Base-by-base conservation (phyloP, 64 coral and sea anemone species). In the Montipora sp. region DNA sequence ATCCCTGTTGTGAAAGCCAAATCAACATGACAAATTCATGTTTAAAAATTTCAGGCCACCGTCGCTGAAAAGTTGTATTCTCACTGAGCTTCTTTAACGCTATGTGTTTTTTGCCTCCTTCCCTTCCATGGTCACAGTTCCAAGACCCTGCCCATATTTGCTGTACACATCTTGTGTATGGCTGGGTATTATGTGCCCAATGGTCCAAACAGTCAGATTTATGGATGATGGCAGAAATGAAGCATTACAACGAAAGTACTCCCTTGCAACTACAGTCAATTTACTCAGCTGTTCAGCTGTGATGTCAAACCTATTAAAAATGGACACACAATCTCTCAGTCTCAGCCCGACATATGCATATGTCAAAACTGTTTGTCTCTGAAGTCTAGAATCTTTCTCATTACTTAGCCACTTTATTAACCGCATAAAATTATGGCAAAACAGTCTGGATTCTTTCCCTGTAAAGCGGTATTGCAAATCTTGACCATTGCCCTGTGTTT, bases 1-100 rank as follows among this genome's bases (percentile, higher is more conserved):
- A 86, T 13, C 94, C 94, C 68, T 96, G 90, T 78, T 96, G 86
- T 88, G 90, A 86, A 15, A 96, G 20, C 94, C 94, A 96, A 23
- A 96, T 70, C 45, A 92, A 66, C 90, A 96, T 96, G 48, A 96
- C 82, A 27, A 27, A 27, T 27, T 27, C 27, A 27, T 27, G 27
- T 27, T 27, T 27, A 27, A 27, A 27, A 27, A 95, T 66, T 80
- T 95, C 89, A 77, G 0, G 6, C 94, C 94, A 96, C 27, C 94
- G 92, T 58, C 59, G 15, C 48, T 77, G 85, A 73, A 67, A 92
- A 59, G 90, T 92, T 66, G 94, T 92, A 71, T 96, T 96, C 70
- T 78, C 20, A 46, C 94, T 96, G 67, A 93, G 76, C 69, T 84
- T 91, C 58, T 92, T 90, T 27, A 95, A 18, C 16, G 53, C 45